phyloP scores from a whole-genome alignment of 2,797 vertebrate species.

The Myotis myotis region DNA sequence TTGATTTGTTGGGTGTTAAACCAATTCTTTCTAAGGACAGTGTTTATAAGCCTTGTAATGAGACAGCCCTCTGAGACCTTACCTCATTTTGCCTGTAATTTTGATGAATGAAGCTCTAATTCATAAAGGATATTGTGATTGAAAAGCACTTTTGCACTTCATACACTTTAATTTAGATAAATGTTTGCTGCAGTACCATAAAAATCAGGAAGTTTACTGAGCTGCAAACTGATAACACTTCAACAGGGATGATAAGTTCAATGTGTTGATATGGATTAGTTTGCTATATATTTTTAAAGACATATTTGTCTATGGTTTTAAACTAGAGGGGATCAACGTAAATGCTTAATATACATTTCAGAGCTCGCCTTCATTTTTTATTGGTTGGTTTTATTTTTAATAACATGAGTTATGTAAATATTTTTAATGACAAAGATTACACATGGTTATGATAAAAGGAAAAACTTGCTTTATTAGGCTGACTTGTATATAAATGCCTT shows the following conservation, averaged over 20 bases:
- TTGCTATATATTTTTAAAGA: conserved; percentile 66
- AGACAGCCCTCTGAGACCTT: conserved; percentile 86
- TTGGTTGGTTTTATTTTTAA: conserved; percentile 42
- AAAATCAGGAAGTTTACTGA: conserved; percentile 78
- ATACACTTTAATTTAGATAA: conserved; percentile 88
- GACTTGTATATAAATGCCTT: not conserved
- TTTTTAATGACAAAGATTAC: not conserved
- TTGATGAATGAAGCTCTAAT: conserved; percentile 92
- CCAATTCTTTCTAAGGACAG: conserved; percentile 87
- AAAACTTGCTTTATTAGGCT: conserved; percentile 6
- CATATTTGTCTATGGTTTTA: conserved; percentile 69
- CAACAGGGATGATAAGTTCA: not conserved
- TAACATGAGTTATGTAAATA: conserved; percentile 3
- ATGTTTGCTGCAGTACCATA: conserved; percentile 81
- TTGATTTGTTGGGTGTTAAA: conserved; percentile 90
- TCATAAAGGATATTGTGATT: conserved; percentile 88
- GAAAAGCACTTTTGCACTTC: conserved; percentile 84
- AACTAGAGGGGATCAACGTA: conserved; percentile 31
- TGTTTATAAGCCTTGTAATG: conserved; percentile 89
- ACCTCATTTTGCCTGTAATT: conserved; percentile 87
- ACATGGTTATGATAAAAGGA: not conserved
- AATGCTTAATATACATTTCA: conserved; percentile 62
- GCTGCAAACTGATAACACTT: conserved; percentile 74
- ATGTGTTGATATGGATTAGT: not conserved
- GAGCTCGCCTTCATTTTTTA: conserved; percentile 50